Conservation (phyloP, 92 coral and sea anemone species). For the Isaurus tuberculatus region DNA sequence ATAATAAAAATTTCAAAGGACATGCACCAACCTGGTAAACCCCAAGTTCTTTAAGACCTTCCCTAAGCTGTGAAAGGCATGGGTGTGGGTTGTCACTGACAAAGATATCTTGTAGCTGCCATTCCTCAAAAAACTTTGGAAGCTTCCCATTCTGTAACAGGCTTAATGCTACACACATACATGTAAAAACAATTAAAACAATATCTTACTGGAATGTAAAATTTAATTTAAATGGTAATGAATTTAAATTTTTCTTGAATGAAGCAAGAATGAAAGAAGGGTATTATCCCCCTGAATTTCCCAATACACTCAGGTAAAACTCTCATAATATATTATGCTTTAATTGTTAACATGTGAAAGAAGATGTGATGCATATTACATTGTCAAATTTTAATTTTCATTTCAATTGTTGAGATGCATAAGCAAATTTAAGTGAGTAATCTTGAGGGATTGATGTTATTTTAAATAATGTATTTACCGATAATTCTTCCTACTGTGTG, state of each 20-base stretch:
- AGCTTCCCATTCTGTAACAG: conserved; percentile 19
- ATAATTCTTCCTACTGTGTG: conserved; percentile 18
- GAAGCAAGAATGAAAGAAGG: too few species aligned
- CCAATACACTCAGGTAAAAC: not conserved
- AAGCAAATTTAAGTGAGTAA: not conserved
- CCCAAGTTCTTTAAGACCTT: conserved; percentile 21
- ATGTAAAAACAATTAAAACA: not conserved
- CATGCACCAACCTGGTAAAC: conserved; percentile 2
- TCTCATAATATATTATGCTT: not conserved
- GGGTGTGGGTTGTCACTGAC: conserved; percentile 9
- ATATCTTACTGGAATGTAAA: conserved; percentile 1
- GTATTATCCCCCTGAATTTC: not conserved
- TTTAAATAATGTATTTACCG: not conserved
- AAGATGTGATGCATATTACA: not conserved
- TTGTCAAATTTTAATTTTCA: too few species aligned
- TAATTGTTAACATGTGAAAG: not conserved
- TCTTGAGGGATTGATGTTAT: not conserved
- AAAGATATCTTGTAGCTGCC: conserved; percentile 9
- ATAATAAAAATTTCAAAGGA: too few species aligned
- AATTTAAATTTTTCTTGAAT: not conserved
- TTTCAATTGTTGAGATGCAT: not conserved
- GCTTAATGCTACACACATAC: not conserved
- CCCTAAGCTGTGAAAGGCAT: conserved; percentile 5
- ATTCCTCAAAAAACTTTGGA: conserved; percentile 7
- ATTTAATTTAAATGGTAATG: too few species aligned